These are phyloP conservation scores for Cliona cf. orientalis DNA, from an alignment of 37 sponge, comb jelly and placozoan species.

Conservation along the genomic window DNA sequence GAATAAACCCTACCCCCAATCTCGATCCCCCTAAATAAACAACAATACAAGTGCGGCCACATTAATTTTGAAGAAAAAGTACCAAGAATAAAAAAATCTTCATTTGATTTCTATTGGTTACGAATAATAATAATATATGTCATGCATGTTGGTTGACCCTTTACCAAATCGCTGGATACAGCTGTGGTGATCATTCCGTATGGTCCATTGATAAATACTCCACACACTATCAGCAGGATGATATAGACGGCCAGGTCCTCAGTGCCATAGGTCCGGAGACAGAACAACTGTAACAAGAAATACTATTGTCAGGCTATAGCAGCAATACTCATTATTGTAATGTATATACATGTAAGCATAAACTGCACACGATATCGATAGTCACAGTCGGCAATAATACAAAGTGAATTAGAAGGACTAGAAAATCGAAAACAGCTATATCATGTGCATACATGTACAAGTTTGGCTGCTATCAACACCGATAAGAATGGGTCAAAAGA, in stretches of 20 bases:
- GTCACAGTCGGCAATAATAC: neutral
- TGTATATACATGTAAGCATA: neutral
- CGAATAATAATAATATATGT: too few species aligned
- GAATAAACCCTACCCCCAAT: too few species aligned
- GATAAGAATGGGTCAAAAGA: too few species aligned
- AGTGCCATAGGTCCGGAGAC: conserved; percentile 4
- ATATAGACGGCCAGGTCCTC: conserved; percentile 14
- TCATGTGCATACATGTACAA: neutral
- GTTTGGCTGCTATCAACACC: too few species aligned
- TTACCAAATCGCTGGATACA: conserved; percentile 79
- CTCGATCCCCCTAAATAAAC: too few species aligned
- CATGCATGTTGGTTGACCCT: neutral
- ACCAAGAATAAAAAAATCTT: neutral
- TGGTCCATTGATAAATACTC: conserved; percentile 82
- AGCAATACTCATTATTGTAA: neutral
- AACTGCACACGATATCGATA: neutral
- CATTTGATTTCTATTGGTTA: neutral
- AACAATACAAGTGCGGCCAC: neutral
- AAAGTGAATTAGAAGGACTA: neutral
- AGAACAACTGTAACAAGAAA: neutral
- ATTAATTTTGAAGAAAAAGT: neutral
- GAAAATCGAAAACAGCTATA: neutral
- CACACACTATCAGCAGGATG: conserved; percentile 66
- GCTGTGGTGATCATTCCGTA: conserved; percentile 92
- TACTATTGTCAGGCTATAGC: neutral